A percentile compares a stretch with the other conserved stretches of the same genome.
These are phyloP conservation scores for Gephyroberyx darwinii DNA, from an alignment of 2,797 vertebrate species.

Conservation along the genomic window DNA sequence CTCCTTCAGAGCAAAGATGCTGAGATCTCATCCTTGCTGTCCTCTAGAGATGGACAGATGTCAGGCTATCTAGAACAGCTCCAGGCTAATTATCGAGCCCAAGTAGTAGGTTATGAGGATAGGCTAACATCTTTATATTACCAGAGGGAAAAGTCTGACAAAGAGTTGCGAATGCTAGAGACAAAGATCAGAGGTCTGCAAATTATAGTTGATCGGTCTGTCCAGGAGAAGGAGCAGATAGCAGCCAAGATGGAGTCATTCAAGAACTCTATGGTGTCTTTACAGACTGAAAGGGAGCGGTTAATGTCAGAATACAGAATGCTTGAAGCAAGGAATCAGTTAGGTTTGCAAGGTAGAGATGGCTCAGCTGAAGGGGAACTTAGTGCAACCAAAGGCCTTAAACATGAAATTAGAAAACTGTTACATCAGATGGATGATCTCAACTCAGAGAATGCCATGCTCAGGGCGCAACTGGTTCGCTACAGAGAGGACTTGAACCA, in stretches of 20 bases:
- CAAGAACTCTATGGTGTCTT: conserved; percentile 84
- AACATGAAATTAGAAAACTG: conserved; percentile 83
- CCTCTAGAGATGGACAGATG: conserved; percentile 85
- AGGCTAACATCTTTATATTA: conserved; percentile 74
- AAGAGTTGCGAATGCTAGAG: conserved; percentile 75
- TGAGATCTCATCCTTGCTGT: conserved; percentile 88
- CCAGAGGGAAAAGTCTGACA: conserved; percentile 77
- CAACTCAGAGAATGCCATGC: conserved; percentile 92
- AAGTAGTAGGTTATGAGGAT: conserved; percentile 82
- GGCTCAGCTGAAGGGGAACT: conserved; percentile 70
- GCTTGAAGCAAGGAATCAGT: conserved; percentile 79
- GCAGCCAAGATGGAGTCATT: conserved; percentile 81
- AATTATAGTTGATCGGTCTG: conserved; percentile 66
- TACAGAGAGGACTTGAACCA: conserved; percentile 91
- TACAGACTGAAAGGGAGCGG: conserved; percentile 86
- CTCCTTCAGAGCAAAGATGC: conserved; percentile 87
- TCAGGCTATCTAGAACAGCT: conserved; percentile 86
- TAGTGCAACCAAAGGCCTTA: conserved; percentile 79
- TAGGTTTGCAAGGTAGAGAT: conserved; percentile 72
- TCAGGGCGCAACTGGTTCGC: conserved; percentile 88
- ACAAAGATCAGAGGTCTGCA: conserved; percentile 78
- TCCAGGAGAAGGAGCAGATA: conserved; percentile 81
- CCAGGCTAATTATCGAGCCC: conserved; percentile 81
- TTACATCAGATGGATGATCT: conserved; percentile 89
- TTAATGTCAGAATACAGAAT: conserved; percentile 81